phyloP scores from a whole-genome alignment of 2,797 vertebrate genomes.

The Linurgus olivaceus region DNA sequence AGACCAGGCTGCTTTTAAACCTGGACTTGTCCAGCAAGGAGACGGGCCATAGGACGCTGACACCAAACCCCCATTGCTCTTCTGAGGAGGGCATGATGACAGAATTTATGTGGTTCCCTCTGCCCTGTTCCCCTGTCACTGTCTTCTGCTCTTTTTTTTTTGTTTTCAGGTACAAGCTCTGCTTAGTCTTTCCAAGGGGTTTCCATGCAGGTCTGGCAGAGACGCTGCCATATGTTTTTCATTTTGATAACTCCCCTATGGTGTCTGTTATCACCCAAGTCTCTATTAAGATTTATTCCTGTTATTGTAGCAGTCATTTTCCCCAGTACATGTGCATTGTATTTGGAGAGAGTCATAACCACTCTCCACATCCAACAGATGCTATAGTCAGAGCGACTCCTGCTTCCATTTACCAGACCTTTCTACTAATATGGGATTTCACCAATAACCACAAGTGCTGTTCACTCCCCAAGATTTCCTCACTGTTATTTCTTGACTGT shows the following conservation, averaged over 20 bases:
- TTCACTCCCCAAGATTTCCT: slow-evolving; percentile 28
- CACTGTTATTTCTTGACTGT: slow-evolving; percentile 25
- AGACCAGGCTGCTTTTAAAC: neutral
- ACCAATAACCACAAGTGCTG: slow-evolving; percentile 59
- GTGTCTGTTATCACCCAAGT: slow-evolving; percentile 67
- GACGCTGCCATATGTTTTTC: slow-evolving; percentile 28
- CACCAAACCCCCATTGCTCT: neutral
- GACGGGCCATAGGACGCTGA: neutral
- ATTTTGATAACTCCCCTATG: slow-evolving; percentile 63
- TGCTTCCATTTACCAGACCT: slow-evolving; percentile 64
- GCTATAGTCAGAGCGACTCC: slow-evolving; percentile 65
- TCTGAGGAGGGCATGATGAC: neutral
- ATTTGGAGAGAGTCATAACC: slow-evolving; percentile 59
- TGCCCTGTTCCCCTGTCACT: neutral
- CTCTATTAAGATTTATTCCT: slow-evolving; percentile 72
- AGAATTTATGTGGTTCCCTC: neutral
- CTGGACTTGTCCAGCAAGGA: neutral
- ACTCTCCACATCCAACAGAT: slow-evolving; percentile 64
- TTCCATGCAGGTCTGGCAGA: slow-evolving; percentile 49
- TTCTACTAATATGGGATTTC: slow-evolving; percentile 63
- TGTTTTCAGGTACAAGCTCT: slow-evolving; percentile 13
- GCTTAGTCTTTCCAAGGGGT: neutral
- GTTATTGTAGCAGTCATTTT: slow-evolving; percentile 68
- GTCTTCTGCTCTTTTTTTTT: neutral
- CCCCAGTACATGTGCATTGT: slow-evolving; percentile 62